Base-by-base conservation (phyloP, 2,113 vertebrate genomes). In the Ginglymostoma cirratum region DNA sequence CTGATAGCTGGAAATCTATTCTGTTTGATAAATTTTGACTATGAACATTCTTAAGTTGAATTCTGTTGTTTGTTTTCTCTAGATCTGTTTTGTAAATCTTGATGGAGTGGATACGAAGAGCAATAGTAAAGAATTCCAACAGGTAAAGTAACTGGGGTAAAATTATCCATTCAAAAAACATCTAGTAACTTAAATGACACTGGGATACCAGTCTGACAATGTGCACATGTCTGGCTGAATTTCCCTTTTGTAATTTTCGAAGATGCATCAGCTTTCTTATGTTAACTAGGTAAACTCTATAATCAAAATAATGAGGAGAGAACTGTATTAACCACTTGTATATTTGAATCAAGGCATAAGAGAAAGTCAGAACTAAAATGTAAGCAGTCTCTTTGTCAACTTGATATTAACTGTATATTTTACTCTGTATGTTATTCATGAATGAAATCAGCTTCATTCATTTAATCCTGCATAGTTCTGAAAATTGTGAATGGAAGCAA, bases 51-150 rank as follows among this genome's bases (percentile, higher is more conserved):
- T 69, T 72, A 42, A 48, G 42, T 27, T 72, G 93, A 78, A 95
- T n/a, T 80, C 55, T 66, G 30, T 90, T 42, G 24, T 67, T 90
- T 42, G 70, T n/a, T 96, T 95, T 96, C 85, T 96, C 23, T 97
- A 99, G 99, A 98, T 99, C 96, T 99, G 98, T 97, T 99, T 99
- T 97, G 98, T 99, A 96, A 99, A 98, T 96, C 97, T 99, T 96
- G 98, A 98, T 96, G 97, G 97, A 92, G 97, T 97, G 96, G 98
- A 98, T 96, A 97, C 97, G 87, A 98, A 98, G 10, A 97, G 96
- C 96, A 98, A 96, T 0, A 97, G 98, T 8, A 98, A 98, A 94
- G 96, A 97, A 96, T 96, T 98, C 95, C 97, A 97, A 94, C 97
- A 98, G 98, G 98, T 98, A 98, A 97, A 19, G 96, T 8, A 96